Evolutionary conservation across 2,797 vertebrate species (phyloP), one percentile per base, ranked within the genome.

Genomic region (Podarcis lilfordi): DNA sequence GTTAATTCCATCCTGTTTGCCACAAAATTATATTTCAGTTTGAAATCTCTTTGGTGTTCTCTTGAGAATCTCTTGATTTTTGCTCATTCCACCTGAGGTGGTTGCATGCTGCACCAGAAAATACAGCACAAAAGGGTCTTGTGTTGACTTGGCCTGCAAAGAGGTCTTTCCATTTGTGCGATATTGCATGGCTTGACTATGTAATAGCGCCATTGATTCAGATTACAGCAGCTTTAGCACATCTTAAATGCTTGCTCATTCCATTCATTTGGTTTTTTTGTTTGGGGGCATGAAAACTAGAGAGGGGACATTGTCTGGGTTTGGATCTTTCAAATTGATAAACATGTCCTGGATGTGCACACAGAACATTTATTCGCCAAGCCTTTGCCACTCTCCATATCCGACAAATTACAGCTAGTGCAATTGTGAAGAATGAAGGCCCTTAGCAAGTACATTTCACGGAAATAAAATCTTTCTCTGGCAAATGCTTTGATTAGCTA

Each of bases 401-500:
- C 2, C 25, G 29, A 83, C 25, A 45, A 83, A 77, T 29, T 15
- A 37, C 29, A 69, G 35, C 25, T n/a, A 37, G 32, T 0, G 3
- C 64, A 23, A 11, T 45, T 66, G 29, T 43, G 32, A 82, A 45
- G 29, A 64, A 35, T 15, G 19, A 21, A 82, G 45, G 23, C 8
- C 55, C 45, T 81, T 74, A 81, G 59, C n/a, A 72, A 50, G 43
- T 10, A n/a, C 4, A 80, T 81, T 72, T 35, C 19, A 4, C 87
- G 68, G 82, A 21, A 37, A n/a, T 17, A 45, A 68, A 85, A 78
- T 43, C 1, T 19, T 50, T 86, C 27, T 64, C 15, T 74, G 85
- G 88, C 69, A 61, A 90, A 55, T 84, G 80, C 9, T 79, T 88
- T 40, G 9, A 82, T 23, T 9, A 8, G 88, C 93, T 89, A 25